A percentile compares a stretch with the other conserved stretches of the same genome.
Conservation (phyloP, 2,113 vertebrate genomes). For the Podarcis raffonei region DNA sequence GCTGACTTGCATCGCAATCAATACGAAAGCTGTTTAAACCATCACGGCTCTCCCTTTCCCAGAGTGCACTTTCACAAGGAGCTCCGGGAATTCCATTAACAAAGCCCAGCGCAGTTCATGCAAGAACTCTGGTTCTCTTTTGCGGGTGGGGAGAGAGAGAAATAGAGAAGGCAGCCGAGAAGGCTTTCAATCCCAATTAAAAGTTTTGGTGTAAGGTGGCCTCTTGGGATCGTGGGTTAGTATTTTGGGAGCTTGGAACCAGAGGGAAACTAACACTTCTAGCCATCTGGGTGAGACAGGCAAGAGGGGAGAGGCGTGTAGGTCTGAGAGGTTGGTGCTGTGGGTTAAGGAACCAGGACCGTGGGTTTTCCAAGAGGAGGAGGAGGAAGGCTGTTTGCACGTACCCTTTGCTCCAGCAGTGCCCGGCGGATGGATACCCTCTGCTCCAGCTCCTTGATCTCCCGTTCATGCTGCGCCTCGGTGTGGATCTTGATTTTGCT, state of each 20-base stretch:
- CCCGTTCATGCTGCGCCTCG: slow-evolving; percentile 87
- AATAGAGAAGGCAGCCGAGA: neutral
- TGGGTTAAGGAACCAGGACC: neutral
- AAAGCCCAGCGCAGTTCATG: neutral
- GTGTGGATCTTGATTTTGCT: slow-evolving; percentile 96
- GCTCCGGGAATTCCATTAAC: neutral
- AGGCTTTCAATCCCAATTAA: neutral
- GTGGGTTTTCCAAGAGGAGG: neutral
- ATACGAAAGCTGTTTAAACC: neutral
- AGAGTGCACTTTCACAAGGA: neutral
- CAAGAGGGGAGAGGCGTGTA: too few species aligned
- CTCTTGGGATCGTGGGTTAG: neutral
- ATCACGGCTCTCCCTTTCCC: neutral
- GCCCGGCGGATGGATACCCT: slow-evolving; percentile 91
- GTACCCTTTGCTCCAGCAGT: slow-evolving; percentile 88
- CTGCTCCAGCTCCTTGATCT: slow-evolving; percentile 90
- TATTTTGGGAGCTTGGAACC: neutral
- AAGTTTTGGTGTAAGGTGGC: neutral
- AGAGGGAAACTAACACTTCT: neutral
- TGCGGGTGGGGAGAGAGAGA: neutral
- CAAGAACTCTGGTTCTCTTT: neutral
- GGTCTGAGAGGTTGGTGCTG: neutral
- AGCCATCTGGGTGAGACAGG: too few species aligned
- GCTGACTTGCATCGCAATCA: neutral
- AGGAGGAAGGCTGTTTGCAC: neutral